phyloP scores from a whole-genome alignment of 1,140 invertebrate species.

The Pseudomyrmex dendroicus region DNA sequence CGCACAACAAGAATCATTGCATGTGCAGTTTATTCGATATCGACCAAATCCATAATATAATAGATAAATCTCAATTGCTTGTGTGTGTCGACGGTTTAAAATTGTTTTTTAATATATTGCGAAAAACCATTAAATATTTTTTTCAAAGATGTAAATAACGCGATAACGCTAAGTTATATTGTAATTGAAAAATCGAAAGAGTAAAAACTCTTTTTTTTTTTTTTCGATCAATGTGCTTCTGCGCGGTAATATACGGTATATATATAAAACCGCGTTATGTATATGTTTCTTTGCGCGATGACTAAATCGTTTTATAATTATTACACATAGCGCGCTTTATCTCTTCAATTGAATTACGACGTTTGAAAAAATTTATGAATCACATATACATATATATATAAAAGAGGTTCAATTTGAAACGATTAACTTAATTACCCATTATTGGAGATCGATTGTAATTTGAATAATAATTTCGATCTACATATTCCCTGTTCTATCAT shows the following conservation, averaged over 20 bases:
- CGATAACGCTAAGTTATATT: not conserved
- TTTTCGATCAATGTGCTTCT: not conserved
- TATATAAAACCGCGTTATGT: too few species aligned
- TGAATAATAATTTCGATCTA: conserved; percentile 54
- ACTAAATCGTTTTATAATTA: not conserved
- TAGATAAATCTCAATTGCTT: conserved; percentile 11
- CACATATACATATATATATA: too few species aligned
- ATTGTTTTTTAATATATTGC: not conserved
- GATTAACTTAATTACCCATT: conserved; percentile 37
- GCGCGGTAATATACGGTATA: not conserved
- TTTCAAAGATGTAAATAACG: not conserved
- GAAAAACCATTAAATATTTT: conserved; percentile 15
- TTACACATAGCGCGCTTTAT: not conserved
- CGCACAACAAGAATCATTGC: conserved; percentile 30
- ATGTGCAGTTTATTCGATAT: conserved; percentile 44
- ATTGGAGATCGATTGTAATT: conserved; percentile 41
- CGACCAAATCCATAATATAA: conserved; percentile 16
- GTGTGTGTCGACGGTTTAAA: conserved; percentile 14
- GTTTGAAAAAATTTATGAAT: too few species aligned
- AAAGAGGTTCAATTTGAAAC: not conserved
- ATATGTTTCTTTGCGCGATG: not conserved
- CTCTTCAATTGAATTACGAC: too few species aligned
- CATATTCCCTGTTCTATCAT: conserved; percentile 30
- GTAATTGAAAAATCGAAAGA: not conserved
- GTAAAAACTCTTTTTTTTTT: too few species aligned